Conservation (phyloP, 2,888 invertebrate genomes). For the Marronus borbonicus region DNA sequence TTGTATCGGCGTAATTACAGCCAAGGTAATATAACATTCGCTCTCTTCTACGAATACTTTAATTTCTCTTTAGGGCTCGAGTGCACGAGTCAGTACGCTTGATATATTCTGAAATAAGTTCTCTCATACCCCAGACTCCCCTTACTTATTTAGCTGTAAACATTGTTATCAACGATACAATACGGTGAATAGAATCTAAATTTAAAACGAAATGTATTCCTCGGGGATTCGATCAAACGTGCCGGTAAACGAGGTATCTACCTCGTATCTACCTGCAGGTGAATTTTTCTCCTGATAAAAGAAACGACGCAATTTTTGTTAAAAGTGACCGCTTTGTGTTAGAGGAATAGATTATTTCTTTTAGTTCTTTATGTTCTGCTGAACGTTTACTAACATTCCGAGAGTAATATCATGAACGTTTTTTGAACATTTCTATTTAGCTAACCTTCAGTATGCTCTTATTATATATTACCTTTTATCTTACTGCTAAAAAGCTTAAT, state of each 20-base stretch:
- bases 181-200: conserved; percentile 22
- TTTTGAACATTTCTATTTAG: no score
- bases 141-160: conserved; percentile 27
- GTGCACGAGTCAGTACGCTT: background rate
- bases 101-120: conserved; percentile 7
- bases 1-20: conserved; percentile 29
- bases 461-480: no score
- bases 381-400: no score
- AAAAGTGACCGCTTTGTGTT: background rate
- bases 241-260: conserved; percentile 3
- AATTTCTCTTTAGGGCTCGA: background rate
- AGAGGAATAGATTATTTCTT: background rate
- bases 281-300: conserved; percentile 32
- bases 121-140: background rate
- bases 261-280: conserved; percentile 13
- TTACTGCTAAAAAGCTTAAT: no score
- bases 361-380: no score
- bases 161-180: conserved; percentile 31
- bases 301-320: background rate
- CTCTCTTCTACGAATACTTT: background rate
- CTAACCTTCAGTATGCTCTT: no score
- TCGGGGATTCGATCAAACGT: conserved; percentile 22
- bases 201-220: conserved; percentile 32
- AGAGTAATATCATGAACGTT: no score
- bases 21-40: conserved; percentile 4